phyloP scores from a whole-genome alignment of 1,140 invertebrate genomes.

The Amyelois transitella region DNA sequence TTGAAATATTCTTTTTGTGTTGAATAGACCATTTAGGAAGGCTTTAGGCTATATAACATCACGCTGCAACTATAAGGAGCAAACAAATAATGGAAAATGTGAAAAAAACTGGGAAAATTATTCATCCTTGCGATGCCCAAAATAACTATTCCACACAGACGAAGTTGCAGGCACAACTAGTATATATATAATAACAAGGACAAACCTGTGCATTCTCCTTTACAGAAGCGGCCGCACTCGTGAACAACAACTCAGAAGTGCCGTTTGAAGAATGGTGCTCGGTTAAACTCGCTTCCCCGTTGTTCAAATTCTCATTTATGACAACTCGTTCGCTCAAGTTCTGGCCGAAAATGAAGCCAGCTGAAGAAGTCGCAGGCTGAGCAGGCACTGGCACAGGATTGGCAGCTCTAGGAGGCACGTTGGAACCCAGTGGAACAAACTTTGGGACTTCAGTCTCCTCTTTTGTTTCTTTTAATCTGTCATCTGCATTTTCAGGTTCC shows the following conservation, averaged over 20 bases:
- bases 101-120: too few relatives aligned
- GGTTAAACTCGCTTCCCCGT: conserved; percentile 46
- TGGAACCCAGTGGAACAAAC: conserved; percentile 65
- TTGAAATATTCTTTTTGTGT: too few relatives aligned
- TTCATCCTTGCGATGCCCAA: too few relatives aligned
- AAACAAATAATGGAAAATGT: too few relatives aligned
- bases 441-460: conserved; percentile 53
- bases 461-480: conserved; percentile 34
- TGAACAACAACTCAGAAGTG: conserved; percentile 76
- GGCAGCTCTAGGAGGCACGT: conserved; percentile 46
- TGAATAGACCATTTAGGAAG: too few relatives aligned
- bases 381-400: conserved; percentile 43
- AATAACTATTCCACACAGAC: too few relatives aligned
- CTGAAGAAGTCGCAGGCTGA: conserved; percentile 41
- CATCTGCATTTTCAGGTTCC: conserved; percentile 14
- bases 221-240: conserved; percentile 70
- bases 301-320: conserved; percentile 50
- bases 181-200: conserved; percentile 2
- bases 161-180: too few relatives aligned
- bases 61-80: too few relatives aligned
- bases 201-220: conserved; percentile 60
- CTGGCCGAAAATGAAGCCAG: conserved; percentile 92
- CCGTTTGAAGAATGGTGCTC: conserved; percentile 74
- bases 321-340: conserved; percentile 90
- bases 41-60: too few relatives aligned